Evolutionary conservation across 2,113 vertebrate species (phyloP), one percentile per base, ranked within the genome.

Genomic region (Laticauda colubrina): DNA sequence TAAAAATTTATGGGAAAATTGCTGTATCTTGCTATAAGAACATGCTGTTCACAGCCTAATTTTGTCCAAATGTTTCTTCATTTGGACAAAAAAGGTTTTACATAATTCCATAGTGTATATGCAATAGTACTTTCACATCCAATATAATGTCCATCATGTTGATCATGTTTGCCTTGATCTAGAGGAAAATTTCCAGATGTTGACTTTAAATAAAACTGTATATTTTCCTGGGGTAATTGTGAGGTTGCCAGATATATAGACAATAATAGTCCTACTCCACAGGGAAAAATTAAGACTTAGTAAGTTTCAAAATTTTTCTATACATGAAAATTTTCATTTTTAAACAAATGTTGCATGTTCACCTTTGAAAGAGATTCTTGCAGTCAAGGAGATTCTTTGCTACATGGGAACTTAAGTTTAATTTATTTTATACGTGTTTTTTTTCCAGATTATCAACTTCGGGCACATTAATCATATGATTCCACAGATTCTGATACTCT

Each of bases 401-500:
- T 24, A 45, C 21, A 89, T 26, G 23, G 34, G 26, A 43, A 8
- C 39, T 29, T 64, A 45, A 1, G 3, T 34, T 57, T 87, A 90
- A 61, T 2, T 14, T 86, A 64, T 5, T 29, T 23, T 86, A 5
- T 54, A n/a, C 24, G 2, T 10, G 51, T 45, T 48, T 88, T 51
- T 94, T 55, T 90, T 34, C 24, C 95, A 97, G 97, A 97, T 96
- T 97, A 97, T 91, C 97, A 97, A 55, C 96, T 97, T 89, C 96
- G 97, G 11, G 97, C 97, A 95, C 96, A 95, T 93, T 97, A 96
- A 93, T 43, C 81, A 18, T 26, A 48, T 64, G 39, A 34, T 45
- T 54, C 26, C 34, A 56, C 10, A 87, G 85, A n/a, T 7, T 64
- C 57, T 5, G 39, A 88, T 57, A 6, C 34, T 39, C 34, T 39